These are phyloP conservation scores for Hepsetus odoe DNA, from an alignment of 2,113 vertebrate species.

Conservation along the genomic window DNA sequence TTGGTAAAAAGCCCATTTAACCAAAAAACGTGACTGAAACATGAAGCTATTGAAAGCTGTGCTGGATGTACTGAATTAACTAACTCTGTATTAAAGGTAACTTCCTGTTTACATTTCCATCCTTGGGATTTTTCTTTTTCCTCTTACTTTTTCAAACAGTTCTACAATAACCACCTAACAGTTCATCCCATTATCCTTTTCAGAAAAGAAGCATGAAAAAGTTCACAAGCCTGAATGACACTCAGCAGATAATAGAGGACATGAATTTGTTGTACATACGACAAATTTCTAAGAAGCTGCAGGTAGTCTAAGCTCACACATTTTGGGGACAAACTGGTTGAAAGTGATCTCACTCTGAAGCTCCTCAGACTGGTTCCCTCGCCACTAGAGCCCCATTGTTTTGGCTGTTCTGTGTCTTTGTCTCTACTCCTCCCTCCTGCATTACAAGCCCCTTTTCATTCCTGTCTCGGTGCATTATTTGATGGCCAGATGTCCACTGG, in stretches of 20 bases:
- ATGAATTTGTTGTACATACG: constrained; percentile 64
- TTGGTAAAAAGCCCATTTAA: too few species aligned
- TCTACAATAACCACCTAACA: constrained; percentile 13
- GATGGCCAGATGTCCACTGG: neutral
- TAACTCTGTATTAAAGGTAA: neutral
- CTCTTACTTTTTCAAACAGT: neutral
- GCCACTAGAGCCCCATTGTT: neutral
- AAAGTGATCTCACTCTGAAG: neutral
- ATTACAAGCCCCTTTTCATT: neutral
- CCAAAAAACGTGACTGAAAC: too few species aligned
- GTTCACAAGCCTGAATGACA: constrained; percentile 55
- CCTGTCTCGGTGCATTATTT: neutral
- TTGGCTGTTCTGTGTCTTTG: neutral
- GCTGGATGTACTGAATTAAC: neutral
- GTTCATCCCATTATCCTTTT: constrained; percentile 33
- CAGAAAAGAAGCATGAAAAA: constrained; percentile 56
- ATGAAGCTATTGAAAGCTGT: too few species aligned
- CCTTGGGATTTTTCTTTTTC: neutral
- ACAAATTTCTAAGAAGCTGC: constrained; percentile 64
- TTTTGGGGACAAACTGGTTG: neutral
- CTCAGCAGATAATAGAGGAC: constrained; percentile 58
- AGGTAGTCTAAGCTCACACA: constrained; percentile 50
- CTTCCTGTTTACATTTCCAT: neutral
- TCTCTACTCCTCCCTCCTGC: neutral
- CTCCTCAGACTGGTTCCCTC: neutral